Evolutionary conservation across 92 coral and sea anemone genomes (phyloP).

Genomic region (Porites divaricata): DNA sequence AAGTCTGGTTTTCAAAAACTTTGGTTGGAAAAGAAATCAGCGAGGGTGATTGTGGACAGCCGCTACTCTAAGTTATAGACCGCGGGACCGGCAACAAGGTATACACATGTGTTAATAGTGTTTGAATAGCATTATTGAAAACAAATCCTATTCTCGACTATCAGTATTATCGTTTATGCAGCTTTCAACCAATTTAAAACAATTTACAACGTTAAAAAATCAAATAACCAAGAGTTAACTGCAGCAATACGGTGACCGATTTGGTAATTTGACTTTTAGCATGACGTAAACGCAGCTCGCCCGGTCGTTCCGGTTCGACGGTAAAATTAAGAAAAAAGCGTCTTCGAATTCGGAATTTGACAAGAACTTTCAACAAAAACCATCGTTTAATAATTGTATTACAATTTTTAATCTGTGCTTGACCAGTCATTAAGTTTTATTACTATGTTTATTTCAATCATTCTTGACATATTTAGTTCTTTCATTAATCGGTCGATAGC

Average conservation of each 20-base stretch:
- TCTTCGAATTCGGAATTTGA: neutral
- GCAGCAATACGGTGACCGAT: neutral
- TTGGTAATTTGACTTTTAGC: neutral
- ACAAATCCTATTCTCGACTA: too few relatives aligned
- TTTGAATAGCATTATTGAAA: too few relatives aligned
- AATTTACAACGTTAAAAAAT: neutral
- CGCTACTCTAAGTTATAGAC: constrained; percentile 20
- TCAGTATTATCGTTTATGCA: too few relatives aligned
- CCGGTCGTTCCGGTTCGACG: constrained; percentile 39
- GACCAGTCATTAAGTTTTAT: too few relatives aligned
- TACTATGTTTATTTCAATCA: neutral
- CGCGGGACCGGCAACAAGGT: constrained; percentile 11
- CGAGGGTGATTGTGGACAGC: constrained; percentile 15
- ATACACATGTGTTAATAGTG: neutral
- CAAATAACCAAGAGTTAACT: neutral
- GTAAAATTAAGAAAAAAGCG: neutral
- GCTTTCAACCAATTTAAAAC: neutral
- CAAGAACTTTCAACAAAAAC: neutral
- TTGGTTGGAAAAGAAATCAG: neutral
- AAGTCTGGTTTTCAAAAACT: neutral
- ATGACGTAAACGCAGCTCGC: constrained; percentile 21
- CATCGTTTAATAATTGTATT: too few relatives aligned
- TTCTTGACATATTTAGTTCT: neutral
- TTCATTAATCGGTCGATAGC: constrained; percentile 1
- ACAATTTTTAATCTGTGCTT: too few relatives aligned